Percentiles rank a stretch among this genome's conserved stretches.
These are phyloP conservation scores for Siniperca obscura DNA, from an alignment of 2,797 vertebrate genomes.

Conservation along the genomic window DNA sequence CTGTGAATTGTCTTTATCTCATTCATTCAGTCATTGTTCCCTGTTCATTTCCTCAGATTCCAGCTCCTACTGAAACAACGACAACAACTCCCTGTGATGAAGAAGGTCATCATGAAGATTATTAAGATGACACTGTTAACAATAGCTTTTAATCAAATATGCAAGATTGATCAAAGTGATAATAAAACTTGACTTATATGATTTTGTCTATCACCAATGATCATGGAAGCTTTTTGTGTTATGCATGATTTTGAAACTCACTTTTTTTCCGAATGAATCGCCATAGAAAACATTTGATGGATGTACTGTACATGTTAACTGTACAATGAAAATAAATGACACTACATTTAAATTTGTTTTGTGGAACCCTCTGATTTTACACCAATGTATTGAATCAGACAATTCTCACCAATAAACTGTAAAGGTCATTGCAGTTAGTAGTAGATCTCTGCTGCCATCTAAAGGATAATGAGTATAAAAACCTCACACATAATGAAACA, in stretches of 20 bases:
- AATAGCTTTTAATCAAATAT: background rate
- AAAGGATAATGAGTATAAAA: constrained; percentile 31
- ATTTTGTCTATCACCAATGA: constrained; percentile 14
- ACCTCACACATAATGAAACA: background rate
- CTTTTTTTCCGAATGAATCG: background rate
- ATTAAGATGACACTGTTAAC: constrained; percentile 18
- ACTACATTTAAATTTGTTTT: background rate
- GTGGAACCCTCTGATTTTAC: background rate
- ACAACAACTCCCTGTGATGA: constrained; percentile 51
- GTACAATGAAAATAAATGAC: constrained; percentile 41
- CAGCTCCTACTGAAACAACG: constrained; percentile 55
- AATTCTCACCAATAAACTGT: background rate
- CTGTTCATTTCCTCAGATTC: constrained; percentile 59
- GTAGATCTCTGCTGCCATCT: constrained; percentile 65
- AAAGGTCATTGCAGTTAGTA: background rate
- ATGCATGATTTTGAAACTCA: background rate
- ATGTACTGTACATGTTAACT: background rate
- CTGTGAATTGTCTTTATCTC: background rate
- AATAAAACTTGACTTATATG: background rate
- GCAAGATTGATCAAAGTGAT: background rate
- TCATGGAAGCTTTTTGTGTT: background rate
- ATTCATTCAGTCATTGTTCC: background rate
- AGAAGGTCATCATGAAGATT: constrained; percentile 10
- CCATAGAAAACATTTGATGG: background rate
- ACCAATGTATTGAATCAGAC: background rate